Conservation (phyloP, 1,140 invertebrate species). For the Spodoptera frugiperda region DNA sequence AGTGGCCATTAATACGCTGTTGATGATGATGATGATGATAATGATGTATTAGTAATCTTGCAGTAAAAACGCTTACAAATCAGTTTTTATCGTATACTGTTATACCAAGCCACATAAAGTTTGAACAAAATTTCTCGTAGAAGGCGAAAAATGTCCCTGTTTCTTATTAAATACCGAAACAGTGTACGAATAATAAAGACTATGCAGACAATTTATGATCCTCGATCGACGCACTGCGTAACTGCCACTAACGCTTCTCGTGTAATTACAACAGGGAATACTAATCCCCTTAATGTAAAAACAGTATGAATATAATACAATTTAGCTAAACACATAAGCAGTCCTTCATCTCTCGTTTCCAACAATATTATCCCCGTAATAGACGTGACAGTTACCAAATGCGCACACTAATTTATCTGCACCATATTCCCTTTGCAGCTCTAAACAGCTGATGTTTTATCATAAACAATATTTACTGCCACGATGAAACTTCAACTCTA, state of each 20-base stretch:
- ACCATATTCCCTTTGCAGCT: constrained; percentile 50
- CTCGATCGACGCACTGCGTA: constrained; percentile 19
- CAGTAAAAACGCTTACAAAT: no score
- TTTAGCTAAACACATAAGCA: constrained; percentile 41
- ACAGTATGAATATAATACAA: constrained; percentile 41
- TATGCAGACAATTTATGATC: constrained; percentile 18
- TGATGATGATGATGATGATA: no score
- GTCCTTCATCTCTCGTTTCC: constrained; percentile 34
- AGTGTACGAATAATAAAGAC: neutral
- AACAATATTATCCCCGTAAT: constrained; percentile 40
- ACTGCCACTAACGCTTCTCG: constrained; percentile 8
- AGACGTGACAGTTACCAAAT: constrained; percentile 52
- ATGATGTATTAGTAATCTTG: no score
- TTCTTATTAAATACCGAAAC: constrained; percentile 3
- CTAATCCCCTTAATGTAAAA: constrained; percentile 37
- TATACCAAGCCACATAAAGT: no score
- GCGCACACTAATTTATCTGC: constrained; percentile 52
- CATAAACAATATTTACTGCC: constrained; percentile 50
- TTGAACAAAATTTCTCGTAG: neutral
- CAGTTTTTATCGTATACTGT: no score
- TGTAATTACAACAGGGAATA: constrained; percentile 27
- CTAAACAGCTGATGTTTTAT: constrained; percentile 62
- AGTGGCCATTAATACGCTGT: no score
- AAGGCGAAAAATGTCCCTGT: neutral
- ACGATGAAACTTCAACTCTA: constrained; percentile 24